A percentile compares a stretch with the other conserved stretches of the same genome.
Conservation (phyloP, 2,797 vertebrate genomes). For the Tenualosa ilisha region DNA sequence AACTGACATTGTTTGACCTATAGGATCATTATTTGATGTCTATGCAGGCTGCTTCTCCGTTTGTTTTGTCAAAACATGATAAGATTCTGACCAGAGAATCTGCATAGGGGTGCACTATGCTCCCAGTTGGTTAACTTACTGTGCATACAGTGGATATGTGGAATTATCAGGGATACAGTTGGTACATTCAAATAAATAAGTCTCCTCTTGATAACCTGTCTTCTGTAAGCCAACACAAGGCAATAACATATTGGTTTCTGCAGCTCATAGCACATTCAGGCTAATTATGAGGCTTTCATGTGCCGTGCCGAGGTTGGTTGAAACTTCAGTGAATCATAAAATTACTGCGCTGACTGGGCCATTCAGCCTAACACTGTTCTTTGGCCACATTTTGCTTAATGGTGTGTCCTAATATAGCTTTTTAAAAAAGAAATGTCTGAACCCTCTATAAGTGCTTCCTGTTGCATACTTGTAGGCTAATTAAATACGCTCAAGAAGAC, state of each 20-base stretch:
- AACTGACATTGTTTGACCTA: conserved; percentile 39
- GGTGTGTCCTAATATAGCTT: background rate
- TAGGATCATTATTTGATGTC: conserved; percentile 36
- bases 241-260: background rate
- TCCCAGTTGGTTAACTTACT: background rate
- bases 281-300: background rate
- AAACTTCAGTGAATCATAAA: background rate
- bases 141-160: background rate
- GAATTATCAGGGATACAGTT: background rate
- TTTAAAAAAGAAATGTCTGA: background rate
- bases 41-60: background rate
- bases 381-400: background rate
- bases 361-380: background rate
- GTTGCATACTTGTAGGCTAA: background rate
- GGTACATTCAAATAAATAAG: background rate
- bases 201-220: background rate
- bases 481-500: background rate
- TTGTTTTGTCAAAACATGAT: background rate
- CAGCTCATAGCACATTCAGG: background rate
- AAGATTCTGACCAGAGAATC: background rate
- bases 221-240: background rate
- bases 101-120: too few species aligned
- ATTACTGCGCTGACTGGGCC: background rate
- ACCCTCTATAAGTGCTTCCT: background rate
- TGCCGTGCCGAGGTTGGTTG: background rate